A percentile compares a stretch with the other conserved stretches of the same genome.
phyloP scores from a whole-genome alignment of 2,113 vertebrate species.

The Theropithecus gelada region DNA sequence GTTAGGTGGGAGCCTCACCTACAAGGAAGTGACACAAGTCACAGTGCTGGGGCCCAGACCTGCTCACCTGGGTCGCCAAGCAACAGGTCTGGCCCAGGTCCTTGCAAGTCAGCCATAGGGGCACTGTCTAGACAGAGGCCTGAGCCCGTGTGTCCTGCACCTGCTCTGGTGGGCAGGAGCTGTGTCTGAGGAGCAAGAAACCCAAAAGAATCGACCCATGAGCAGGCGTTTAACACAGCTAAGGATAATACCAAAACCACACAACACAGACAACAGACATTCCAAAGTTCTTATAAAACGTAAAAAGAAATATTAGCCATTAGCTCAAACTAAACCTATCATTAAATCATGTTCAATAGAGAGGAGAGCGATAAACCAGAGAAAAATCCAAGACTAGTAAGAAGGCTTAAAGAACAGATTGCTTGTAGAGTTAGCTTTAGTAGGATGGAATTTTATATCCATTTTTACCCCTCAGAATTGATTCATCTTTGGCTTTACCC shows the following conservation, averaged over 20 bases:
- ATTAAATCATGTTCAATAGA: not conserved
- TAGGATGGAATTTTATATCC: not conserved
- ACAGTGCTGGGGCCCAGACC: not conserved
- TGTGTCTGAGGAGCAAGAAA: not conserved
- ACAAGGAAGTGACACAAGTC: not conserved
- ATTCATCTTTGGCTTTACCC: not conserved
- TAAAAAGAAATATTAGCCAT: not conserved
- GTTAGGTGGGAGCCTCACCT: slow-evolving; percentile 97
- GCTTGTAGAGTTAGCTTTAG: not conserved
- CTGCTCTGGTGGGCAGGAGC: not conserved
- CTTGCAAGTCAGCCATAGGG: not conserved
- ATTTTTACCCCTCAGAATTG: not conserved
- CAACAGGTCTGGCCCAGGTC: not conserved
- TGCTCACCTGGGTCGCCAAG: not conserved
- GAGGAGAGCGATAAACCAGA: not conserved
- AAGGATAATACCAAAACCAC: slow-evolving; percentile 16
- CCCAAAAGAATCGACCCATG: not conserved
- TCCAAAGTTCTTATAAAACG: not conserved
- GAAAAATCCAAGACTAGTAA: not conserved
- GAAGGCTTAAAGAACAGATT: not conserved
- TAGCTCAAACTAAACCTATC: not conserved
- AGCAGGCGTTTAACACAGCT: not conserved
- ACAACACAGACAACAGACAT: not conserved
- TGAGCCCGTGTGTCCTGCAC: not conserved
- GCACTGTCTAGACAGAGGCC: not conserved